phyloP scores from a whole-genome alignment of 2,888 invertebrate genomes.

The Patella caerulea region DNA sequence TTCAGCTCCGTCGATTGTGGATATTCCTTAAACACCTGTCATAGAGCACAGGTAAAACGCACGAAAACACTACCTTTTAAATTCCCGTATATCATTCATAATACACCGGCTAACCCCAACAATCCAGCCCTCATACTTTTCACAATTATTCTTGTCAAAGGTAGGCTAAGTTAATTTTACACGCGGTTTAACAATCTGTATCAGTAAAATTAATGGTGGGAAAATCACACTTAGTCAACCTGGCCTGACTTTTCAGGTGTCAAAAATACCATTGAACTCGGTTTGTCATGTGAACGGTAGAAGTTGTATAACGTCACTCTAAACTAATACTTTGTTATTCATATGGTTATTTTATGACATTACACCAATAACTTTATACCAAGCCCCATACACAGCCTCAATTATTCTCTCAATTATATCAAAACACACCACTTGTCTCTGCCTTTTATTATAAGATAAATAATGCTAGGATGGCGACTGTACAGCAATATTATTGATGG shows the following conservation, averaged over 20 bases:
- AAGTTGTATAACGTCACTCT: slow-evolving; percentile 1
- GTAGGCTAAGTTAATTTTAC: slow-evolving; percentile 6
- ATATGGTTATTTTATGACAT: neutral
- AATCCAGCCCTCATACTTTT: slow-evolving; percentile 8
- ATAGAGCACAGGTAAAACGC: neutral
- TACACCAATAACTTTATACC: no score
- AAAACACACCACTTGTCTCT: no score
- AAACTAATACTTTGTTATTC: neutral
- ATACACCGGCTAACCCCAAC: neutral
- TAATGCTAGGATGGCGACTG: no score
- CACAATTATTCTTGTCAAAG: neutral
- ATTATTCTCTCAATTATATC: no score
- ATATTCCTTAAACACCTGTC: slow-evolving; percentile 3
- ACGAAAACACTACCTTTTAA: no score
- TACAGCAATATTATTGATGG: no score
- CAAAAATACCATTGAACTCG: neutral
- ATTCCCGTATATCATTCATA: no score
- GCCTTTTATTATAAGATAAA: no score
- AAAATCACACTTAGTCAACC: slow-evolving; percentile 7
- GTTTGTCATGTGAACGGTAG: neutral
- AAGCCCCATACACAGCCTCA: no score
- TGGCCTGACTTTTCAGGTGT: slow-evolving; percentile 4
- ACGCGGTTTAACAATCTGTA: neutral
- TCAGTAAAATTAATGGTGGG: neutral
- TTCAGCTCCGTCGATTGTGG: no score